A percentile compares a stretch with the other conserved stretches of the same genome.
These are phyloP conservation scores for Ridgeia piscesae DNA, from an alignment of 1,140 invertebrate genomes.

Conservation along the genomic window DNA sequence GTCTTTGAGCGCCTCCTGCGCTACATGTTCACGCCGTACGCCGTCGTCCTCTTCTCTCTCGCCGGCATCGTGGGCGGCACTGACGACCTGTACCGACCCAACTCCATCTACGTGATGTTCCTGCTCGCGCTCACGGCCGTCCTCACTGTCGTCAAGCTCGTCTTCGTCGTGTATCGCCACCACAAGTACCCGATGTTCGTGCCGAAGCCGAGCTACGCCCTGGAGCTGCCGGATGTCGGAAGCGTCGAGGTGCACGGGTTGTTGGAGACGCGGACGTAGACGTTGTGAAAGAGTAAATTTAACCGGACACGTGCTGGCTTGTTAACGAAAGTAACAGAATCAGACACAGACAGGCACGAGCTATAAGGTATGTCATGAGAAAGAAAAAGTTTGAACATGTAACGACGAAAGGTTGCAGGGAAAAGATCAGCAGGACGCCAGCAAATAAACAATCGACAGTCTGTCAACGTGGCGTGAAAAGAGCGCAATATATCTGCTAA, in stretches of 20 bases:
- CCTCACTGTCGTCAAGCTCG: constrained; percentile 20
- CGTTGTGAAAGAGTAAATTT: no score
- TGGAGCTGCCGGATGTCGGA: neutral
- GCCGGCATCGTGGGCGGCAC: constrained; percentile 20
- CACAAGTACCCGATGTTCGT: constrained; percentile 20
- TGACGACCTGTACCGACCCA: neutral
- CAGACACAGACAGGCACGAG: no score
- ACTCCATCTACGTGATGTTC: constrained; percentile 23
- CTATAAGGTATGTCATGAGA: no score
- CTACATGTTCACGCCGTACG: constrained; percentile 28
- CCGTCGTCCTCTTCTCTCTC: constrained; percentile 24
- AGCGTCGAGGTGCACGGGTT: constrained; percentile 7
- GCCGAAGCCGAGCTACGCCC: neutral
- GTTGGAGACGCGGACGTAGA: neutral
- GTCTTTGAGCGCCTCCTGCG: constrained; percentile 24
- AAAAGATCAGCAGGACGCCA: no score
- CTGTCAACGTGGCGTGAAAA: no score
- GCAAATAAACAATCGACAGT: no score
- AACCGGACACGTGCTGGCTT: no score
- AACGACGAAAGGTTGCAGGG: no score
- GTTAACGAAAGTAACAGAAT: no score
- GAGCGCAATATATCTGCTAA: no score
- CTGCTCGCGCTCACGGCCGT: constrained; percentile 20
- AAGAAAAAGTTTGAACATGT: no score
- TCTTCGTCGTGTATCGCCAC: constrained; percentile 19